Base-by-base conservation (phyloP, 2,797 vertebrate genomes). In the Phylloscopus collybita region DNA sequence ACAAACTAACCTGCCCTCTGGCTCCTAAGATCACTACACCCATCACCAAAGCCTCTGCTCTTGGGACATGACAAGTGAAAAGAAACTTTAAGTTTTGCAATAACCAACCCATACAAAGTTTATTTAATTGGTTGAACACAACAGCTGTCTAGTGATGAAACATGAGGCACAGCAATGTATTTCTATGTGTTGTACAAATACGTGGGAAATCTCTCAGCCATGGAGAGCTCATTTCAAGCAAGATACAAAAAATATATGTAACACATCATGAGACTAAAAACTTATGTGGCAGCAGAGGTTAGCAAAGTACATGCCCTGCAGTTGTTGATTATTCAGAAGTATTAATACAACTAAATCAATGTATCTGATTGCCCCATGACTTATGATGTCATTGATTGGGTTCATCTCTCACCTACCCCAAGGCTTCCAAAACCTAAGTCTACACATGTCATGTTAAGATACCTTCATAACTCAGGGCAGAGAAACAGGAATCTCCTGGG, bases 341-440 rank as follows among this genome's bases (percentile, higher is more conserved):
- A 89, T 92, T 89, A 74, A 87, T 32, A 65, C 49, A 92, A 89
- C 92, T 69, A 84, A 91, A 92, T 88, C 49, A 67, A 85, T 82
- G 69, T 9, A 88, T 80, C 61, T 83, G 64, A 83, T 44, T 92
- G 75, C 30, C n/a, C 45, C 34, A 20, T 61, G 74, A 92, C 64
- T 88, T 82, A 71, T 8, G 21, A 85, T 74, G 32, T 53, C 81
- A 92, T 13, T 38, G 36, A 82, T 61, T 30, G 22, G 13, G 20
- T 34, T 87, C 14, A 73, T 73, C 36, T 73, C 60, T 93, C 44
- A 84, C 44, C 83, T 47, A 65, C 57, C 44, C 42, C 17, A 26
- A 17, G 66, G 70, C n/a, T 86, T 86, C 53, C 59, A 51, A 94
- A 92, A 90, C 19, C 5, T 32, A 75, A 36, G 27, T 69, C 73